phyloP scores from a whole-genome alignment of 2,113 vertebrate genomes.

The Pteronura brasiliensis region DNA sequence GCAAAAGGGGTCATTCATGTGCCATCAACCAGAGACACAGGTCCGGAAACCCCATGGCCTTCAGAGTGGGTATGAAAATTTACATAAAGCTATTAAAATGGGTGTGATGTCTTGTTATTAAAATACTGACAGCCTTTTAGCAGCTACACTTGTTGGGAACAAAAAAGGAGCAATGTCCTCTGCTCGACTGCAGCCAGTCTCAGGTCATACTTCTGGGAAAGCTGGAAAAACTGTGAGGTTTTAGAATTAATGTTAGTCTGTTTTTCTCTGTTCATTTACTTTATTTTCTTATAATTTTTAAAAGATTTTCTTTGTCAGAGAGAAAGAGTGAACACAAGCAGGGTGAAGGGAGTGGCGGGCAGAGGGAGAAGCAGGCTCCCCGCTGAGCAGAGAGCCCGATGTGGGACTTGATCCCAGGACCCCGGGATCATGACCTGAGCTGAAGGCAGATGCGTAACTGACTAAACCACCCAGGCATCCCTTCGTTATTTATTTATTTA shows the following conservation, averaged over 20 bases:
- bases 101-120: neutral
- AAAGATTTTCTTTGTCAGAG: no score
- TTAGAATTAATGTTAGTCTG: neutral
- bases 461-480: no score
- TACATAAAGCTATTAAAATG: neutral
- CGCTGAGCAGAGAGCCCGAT: no score
- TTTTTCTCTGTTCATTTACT: constrained; percentile 14
- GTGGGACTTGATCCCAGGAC: no score
- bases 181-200: neutral
- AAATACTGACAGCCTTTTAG: neutral
- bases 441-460: no score
- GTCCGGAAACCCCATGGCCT: neutral
- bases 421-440: no score
- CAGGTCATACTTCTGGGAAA: neutral
- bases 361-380: no score
- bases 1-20: neutral
- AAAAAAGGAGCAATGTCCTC: constrained; percentile 4
- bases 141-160: neutral
- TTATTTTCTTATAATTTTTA: neutral
- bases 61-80: neutral
- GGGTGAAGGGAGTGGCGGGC: accelerated
- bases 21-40: neutral
- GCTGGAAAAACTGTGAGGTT: neutral
- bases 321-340: no score
- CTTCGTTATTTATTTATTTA: neutral